Percentiles rank a stretch among this genome's conserved stretches.
phyloP scores from a whole-genome alignment of 2,888 invertebrate species.

The Diaphora mendica region DNA sequence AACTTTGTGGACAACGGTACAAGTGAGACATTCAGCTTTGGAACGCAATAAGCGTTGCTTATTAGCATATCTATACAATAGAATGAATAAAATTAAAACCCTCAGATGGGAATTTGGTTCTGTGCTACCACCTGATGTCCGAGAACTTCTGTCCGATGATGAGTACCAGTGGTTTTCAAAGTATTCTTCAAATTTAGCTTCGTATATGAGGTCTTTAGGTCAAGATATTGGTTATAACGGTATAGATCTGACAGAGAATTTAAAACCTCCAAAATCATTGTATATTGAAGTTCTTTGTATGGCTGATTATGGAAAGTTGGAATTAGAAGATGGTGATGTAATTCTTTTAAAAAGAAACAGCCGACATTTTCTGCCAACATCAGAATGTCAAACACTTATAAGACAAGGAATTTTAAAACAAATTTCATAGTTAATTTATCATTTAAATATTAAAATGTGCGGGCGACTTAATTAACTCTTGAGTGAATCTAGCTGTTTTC shows the following conservation, averaged over 20 bases:
- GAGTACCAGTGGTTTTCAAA: slow-evolving; percentile 96
- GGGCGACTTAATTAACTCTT: too few relatives aligned
- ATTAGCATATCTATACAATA: slow-evolving; percentile 92
- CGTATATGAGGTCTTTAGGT: slow-evolving; percentile 96
- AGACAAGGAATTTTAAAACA: slow-evolving; percentile 95
- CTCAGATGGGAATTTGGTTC: slow-evolving; percentile 98
- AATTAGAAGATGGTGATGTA: slow-evolving; percentile 96
- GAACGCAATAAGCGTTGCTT: slow-evolving; percentile 96
- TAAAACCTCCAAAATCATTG: slow-evolving; percentile 96
- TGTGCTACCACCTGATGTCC: slow-evolving; percentile 94
- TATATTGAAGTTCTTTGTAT: slow-evolving; percentile 97
- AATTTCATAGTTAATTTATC: slow-evolving; percentile 70
- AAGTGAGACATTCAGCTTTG: slow-evolving; percentile 94
- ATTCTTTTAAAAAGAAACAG: slow-evolving; percentile 96
- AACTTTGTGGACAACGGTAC: slow-evolving; percentile 90
- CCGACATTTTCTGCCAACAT: slow-evolving; percentile 95
- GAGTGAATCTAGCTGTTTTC: too few relatives aligned
- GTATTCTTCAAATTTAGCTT: slow-evolving; percentile 94
- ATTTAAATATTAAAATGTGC: too few relatives aligned
- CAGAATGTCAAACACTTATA: slow-evolving; percentile 96
- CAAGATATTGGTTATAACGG: slow-evolving; percentile 90
- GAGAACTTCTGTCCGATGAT: slow-evolving; percentile 91
- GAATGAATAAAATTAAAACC: slow-evolving; percentile 93
- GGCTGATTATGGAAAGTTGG: slow-evolving; percentile 96
- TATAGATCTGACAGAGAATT: slow-evolving; percentile 94